A percentile compares a stretch with the other conserved stretches of the same genome.
These are phyloP conservation scores for Nemotelus pantherinus DNA, from an alignment of 2,888 invertebrate genomes.

Conservation along the genomic window DNA sequence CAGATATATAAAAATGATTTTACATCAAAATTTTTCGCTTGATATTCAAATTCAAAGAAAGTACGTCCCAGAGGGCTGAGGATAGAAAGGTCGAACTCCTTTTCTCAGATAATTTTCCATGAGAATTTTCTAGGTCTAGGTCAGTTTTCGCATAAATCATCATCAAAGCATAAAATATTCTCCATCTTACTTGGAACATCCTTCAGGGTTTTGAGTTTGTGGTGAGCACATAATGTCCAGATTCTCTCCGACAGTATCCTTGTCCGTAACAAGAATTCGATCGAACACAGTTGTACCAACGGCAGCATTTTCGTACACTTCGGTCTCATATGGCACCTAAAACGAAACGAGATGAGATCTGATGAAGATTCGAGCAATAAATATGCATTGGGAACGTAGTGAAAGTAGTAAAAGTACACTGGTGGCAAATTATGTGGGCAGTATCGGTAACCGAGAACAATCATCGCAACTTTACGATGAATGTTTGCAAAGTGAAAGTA, in stretches of 20 bases:
- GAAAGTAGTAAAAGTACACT: constrained; percentile 16
- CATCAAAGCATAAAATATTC: too few species aligned
- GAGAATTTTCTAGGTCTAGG: background rate
- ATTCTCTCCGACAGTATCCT: constrained; percentile 82
- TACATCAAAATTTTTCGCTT: too few species aligned
- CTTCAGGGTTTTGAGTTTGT: constrained; percentile 64
- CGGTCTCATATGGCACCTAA: constrained; percentile 82
- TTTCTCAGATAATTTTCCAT: background rate
- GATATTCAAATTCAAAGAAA: background rate
- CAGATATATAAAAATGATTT: too few species aligned
- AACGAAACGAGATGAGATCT: constrained; percentile 55
- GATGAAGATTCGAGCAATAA: background rate
- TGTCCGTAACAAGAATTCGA: constrained; percentile 79
- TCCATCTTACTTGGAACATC: constrained; percentile 59
- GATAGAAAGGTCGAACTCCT: background rate
- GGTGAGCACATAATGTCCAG: constrained; percentile 76
- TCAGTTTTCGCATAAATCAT: too few species aligned
- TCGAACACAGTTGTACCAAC: constrained; percentile 78
- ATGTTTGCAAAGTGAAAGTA: constrained; percentile 19
- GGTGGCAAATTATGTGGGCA: background rate
- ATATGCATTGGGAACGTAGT: constrained; percentile 17
- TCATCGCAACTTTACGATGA: constrained; percentile 1
- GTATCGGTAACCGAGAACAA: constrained; percentile 17
- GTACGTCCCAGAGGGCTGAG: background rate
- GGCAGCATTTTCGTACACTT: constrained; percentile 79